Percentiles rank a stretch among this genome's conserved stretches.
These are phyloP conservation scores for Phengaris alcon DNA, from an alignment of 2,888 invertebrate species.

Conservation along the genomic window DNA sequence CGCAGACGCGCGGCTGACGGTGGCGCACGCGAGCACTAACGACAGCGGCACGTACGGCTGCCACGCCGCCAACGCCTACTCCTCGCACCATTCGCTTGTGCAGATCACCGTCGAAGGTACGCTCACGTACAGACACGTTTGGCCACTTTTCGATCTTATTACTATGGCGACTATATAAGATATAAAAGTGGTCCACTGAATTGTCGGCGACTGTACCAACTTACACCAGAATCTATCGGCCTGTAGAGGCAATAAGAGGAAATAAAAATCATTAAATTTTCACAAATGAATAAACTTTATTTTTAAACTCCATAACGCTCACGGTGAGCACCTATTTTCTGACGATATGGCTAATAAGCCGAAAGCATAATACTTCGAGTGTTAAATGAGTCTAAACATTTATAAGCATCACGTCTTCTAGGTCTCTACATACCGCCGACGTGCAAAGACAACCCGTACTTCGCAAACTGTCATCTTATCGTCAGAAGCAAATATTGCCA, in stretches of 20 bases:
- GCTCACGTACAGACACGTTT: not conserved
- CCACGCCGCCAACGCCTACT: constrained; percentile 87
- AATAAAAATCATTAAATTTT: too few relatives aligned
- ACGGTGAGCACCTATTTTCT: too few relatives aligned
- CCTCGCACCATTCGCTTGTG: constrained; percentile 81
- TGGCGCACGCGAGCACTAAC: constrained; percentile 79
- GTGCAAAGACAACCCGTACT: constrained; percentile 92
- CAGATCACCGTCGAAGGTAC: constrained; percentile 88
- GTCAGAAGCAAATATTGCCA: constrained; percentile 90
- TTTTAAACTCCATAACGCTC: too few relatives aligned
- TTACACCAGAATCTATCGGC: too few relatives aligned
- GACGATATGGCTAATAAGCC: too few relatives aligned
- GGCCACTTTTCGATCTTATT: not conserved
- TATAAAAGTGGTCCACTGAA: too few relatives aligned
- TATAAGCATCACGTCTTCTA: constrained; percentile 49
- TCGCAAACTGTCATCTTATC: constrained; percentile 94
- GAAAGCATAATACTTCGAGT: not conserved
- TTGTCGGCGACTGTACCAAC: too few relatives aligned
- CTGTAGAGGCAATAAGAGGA: too few relatives aligned
- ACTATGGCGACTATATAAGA: too few relatives aligned
- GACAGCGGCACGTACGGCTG: constrained; percentile 93
- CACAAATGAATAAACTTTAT: too few relatives aligned
- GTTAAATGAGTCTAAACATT: not conserved
- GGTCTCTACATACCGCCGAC: constrained; percentile 86
- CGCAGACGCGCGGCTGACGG: constrained; percentile 83